phyloP scores from a whole-genome alignment of 2,888 invertebrate species.

The Drosophila lacicola region DNA sequence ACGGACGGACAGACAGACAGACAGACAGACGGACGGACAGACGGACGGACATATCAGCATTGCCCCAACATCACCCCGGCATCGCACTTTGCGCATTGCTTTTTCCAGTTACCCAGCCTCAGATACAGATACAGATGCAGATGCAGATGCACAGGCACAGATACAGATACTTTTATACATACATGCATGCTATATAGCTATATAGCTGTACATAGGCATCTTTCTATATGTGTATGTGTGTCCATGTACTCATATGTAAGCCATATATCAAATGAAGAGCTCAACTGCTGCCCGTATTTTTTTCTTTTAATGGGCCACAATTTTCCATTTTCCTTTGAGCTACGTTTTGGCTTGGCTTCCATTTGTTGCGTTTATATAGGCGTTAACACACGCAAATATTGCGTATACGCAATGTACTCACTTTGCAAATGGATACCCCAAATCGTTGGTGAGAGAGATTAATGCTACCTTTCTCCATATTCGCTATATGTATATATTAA shows the following conservation, averaged over 20 bases:
- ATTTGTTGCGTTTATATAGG: background rate
- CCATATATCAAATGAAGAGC: slow-evolving; percentile 33
- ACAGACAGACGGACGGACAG: background rate
- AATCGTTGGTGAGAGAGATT: too few relatives aligned
- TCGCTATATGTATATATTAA: too few relatives aligned
- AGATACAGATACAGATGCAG: slow-evolving; percentile 24
- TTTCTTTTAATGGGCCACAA: slow-evolving; percentile 10
- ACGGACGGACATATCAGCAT: slow-evolving; percentile 14
- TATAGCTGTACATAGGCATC: background rate
- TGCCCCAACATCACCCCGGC: slow-evolving; percentile 18
- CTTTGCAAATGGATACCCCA: too few relatives aligned
- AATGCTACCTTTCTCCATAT: too few relatives aligned
- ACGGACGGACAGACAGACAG: background rate
- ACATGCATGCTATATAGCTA: slow-evolving; percentile 5
- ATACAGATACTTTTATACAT: slow-evolving; percentile 1
- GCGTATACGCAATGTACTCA: slow-evolving; percentile 13
- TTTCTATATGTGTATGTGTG: background rate
- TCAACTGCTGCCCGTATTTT: background rate
- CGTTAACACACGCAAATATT: background rate
- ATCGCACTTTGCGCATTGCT: slow-evolving; percentile 62
- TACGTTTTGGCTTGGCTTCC: background rate
- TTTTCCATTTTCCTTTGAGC: slow-evolving; percentile 22
- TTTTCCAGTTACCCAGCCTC: slow-evolving; percentile 39
- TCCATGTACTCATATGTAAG: slow-evolving; percentile 24
- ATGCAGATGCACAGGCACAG: slow-evolving; percentile 11